Evolutionary conservation across 2,113 vertebrate genomes (phyloP), one percentile per base, ranked within the genome.

Genomic region (Cebus imitator): DNA sequence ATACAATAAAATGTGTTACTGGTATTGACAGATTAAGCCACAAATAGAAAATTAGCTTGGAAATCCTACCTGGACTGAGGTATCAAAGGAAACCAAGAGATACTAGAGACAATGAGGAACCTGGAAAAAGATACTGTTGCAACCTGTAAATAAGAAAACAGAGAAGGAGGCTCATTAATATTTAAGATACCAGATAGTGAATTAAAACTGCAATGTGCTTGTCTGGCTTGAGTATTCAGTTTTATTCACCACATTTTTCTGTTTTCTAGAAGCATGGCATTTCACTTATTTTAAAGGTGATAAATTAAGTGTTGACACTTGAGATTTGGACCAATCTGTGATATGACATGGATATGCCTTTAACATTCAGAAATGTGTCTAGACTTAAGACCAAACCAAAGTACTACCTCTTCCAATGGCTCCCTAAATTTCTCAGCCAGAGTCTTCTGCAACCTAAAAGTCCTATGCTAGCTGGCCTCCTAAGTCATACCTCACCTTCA

Each of bases 51-150:
- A 64, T 75, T 84, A 76, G 61, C 58, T 55, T 92, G 90, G 87
- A 97, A 96, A 90, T 84, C 55, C 27, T 93, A 45, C 32, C 43
- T 86, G 35, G 37, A 50, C 79, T 66, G 43, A 78, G 73, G n/a
- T 66, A 72, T 86, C 91, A 84, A 93, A 48, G 66, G 91, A 96
- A 95, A 92, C 32, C 55, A 96, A 92, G 82, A 93, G 91, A 87
- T 81, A 87, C 48, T 80, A 83, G 78, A 96, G 96, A 95, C 70
- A 96, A 72, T 58, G 76, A 91, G 82, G 66, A 95, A 96, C 93
- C 88, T 87, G 98, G 97, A 98, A 98, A 98, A 95, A 98, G 96
- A 98, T 98, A 97, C 73, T 97, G 88, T 98, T 97, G 64, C 97
- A 97, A 86, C 73, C 93, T 96, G 79, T 97, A 98, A 97, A 0